A percentile compares a stretch with the other conserved stretches of the same genome.
phyloP scores from a whole-genome alignment of 2,888 invertebrate species.

The Temnothorax rugatulus region DNA sequence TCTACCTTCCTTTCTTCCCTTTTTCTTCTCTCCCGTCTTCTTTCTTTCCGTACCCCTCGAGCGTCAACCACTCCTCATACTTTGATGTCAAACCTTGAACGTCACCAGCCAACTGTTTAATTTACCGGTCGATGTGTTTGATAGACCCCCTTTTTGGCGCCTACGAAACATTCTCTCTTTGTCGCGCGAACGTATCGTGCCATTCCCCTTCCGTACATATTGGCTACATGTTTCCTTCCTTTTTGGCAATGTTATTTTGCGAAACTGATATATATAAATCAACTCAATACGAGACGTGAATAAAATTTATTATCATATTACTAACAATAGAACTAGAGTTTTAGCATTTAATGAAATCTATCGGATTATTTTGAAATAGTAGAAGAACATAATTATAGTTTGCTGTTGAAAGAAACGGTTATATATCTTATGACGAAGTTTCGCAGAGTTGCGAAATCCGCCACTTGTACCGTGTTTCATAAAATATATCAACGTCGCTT shows the following conservation, averaged over 20 bases:
- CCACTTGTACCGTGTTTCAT: not conserved
- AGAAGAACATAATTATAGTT: not conserved
- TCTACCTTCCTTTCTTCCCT: not conserved
- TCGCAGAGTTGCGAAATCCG: not conserved
- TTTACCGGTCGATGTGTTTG: constrained; percentile 83
- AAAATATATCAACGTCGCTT: constrained; percentile 29
- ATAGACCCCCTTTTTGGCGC: constrained; percentile 74
- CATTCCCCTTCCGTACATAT: not conserved
- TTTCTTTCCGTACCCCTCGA: constrained; percentile 58
- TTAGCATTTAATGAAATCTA: not conserved
- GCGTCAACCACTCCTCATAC: constrained; percentile 71
- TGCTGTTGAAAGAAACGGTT: not conserved
- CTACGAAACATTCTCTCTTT: constrained; percentile 68
- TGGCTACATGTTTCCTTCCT: constrained; percentile 6
- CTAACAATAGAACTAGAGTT: not conserved
- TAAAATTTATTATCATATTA: not conserved
- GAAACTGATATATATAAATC: not conserved
- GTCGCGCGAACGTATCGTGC: constrained; percentile 22
- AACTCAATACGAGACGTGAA: not conserved
- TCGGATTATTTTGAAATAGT: not conserved
- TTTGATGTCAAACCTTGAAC: constrained; percentile 83
- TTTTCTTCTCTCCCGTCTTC: constrained; percentile 33
- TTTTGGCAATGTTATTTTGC: not conserved
- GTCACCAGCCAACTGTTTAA: constrained; percentile 82
- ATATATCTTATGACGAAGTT: not conserved